phyloP scores from a whole-genome alignment of 2,797 vertebrate genomes.

The Gallinago nigripennis region DNA sequence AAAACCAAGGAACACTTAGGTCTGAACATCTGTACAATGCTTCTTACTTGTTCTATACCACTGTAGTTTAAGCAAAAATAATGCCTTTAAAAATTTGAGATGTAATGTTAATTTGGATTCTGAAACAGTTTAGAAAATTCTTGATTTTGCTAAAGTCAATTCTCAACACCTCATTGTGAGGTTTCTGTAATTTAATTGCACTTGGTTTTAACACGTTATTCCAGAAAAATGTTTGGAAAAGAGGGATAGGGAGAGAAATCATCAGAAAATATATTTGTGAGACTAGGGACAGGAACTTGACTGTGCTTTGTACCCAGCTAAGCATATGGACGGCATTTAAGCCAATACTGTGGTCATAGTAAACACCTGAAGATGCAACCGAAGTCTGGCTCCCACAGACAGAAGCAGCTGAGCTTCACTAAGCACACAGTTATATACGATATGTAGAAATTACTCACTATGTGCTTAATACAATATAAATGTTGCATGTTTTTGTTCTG shows the following conservation, averaged over 20 bases:
- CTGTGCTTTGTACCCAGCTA: neutral
- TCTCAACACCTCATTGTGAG: neutral
- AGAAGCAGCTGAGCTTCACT: neutral
- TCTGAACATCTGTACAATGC: neutral
- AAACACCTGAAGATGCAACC: neutral
- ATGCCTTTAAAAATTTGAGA: neutral
- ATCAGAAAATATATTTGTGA: neutral
- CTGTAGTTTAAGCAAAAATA: neutral
- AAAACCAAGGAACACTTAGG: neutral
- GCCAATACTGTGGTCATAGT: neutral
- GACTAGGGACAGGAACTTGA: neutral
- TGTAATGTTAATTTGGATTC: neutral
- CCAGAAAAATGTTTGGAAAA: neutral
- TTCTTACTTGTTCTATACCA: neutral
- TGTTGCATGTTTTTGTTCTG: neutral
- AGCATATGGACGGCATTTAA: rapidly evolving
- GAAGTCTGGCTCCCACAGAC: neutral
- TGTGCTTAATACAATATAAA: neutral
- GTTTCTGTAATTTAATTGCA: neutral
- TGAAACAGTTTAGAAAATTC: neutral
- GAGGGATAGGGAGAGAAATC: neutral
- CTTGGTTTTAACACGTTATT: neutral
- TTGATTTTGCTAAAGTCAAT: neutral
- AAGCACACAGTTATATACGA: rapidly evolving
- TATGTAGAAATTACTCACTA: neutral